Base-by-base conservation (phyloP, 2,113 vertebrate genomes). In the Colaptes auratus region DNA sequence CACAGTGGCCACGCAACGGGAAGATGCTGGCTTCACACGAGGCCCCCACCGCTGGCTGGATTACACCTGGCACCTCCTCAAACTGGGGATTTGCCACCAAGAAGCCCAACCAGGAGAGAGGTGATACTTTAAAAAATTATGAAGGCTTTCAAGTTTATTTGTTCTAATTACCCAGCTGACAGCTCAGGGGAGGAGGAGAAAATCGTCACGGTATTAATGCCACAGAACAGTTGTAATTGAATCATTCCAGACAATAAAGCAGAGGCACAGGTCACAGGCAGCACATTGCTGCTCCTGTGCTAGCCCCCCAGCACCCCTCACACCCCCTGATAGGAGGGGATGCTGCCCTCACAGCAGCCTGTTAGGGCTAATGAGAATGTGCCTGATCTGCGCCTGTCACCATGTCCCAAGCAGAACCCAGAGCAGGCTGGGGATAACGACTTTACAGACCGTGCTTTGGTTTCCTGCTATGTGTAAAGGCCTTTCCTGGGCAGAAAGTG, bases 281-380 rank as follows among this genome's bases (percentile, higher is more conserved):
- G 65, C 0, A 0, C 35, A 17, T 24, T 1, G 2, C 53, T 87
- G 42, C 52, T n/a, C 23, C 17, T 0, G 0, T 0, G 0, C 74
- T 58, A 55, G 35, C 42, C 65, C 72, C 59, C 36, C 85, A 67
- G 6, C 30, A 61, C 44, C 81, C 76, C 33, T 75, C 61, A 44
- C 31, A 53, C 63, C 64, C 33, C 72, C n/a, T 2, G 7, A 19
- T 36, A 46, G 0, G 1, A 46, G 75, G 73, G 63, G 35, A 81
- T 21, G 35, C 15, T 3, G 13, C 79, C 44, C 73, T 33, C 58
- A 66, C 4, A 82, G 77, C 4, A 2, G 44, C 20, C 39, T 19
- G 2, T 39, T 79, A 78, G 4, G 2, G 64, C 69, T 36, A 42
- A 80, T 9, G 35, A 77, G 15, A 71, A 25, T 6, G 15, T 3